phyloP scores from a whole-genome alignment of 2,888 invertebrate genomes.

The Campopleginae sp. region DNA sequence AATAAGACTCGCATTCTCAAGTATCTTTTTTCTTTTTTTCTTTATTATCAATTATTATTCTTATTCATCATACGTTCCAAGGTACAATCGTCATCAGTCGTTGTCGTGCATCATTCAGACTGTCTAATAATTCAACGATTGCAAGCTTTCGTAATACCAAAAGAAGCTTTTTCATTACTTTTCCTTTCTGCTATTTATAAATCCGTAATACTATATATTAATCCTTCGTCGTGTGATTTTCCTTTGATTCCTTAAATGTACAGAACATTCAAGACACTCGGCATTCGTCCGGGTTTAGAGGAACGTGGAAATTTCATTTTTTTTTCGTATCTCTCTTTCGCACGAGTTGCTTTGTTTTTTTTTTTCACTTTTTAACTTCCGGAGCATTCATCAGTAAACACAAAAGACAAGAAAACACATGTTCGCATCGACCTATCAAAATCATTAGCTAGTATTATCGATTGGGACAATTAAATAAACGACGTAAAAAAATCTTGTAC shows the following conservation, averaged over 20 bases:
- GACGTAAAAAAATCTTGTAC: constrained; percentile 50
- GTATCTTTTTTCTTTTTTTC: constrained; percentile 63
- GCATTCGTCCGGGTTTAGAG: constrained; percentile 41
- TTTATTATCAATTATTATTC: constrained; percentile 68
- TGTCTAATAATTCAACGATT: constrained; percentile 72
- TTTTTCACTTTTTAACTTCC: neutral
- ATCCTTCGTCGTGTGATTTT: constrained; percentile 31
- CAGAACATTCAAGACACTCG: constrained; percentile 56
- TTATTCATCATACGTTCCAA: constrained; percentile 73
- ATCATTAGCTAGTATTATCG: constrained; percentile 19
- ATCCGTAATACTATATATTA: constrained; percentile 76
- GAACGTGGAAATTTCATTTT: constrained; percentile 23
- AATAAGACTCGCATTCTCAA: constrained; percentile 57
- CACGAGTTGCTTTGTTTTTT: neutral
- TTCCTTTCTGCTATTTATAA: constrained; percentile 65
- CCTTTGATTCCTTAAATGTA: constrained; percentile 69
- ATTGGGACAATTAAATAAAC: constrained; percentile 48
- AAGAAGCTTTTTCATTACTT: constrained; percentile 35
- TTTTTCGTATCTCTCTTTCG: neutral
- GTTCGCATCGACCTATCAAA: constrained; percentile 47
- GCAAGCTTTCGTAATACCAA: constrained; percentile 74
- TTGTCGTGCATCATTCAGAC: constrained; percentile 72
- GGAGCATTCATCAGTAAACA: constrained; percentile 12
- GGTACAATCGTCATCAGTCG: constrained; percentile 78
- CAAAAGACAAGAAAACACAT: constrained; percentile 33